Evolutionary conservation across 2,888 invertebrate genomes (phyloP), one percentile per base, ranked within the genome.

Genomic region (Epirrhoe tristata): DNA sequence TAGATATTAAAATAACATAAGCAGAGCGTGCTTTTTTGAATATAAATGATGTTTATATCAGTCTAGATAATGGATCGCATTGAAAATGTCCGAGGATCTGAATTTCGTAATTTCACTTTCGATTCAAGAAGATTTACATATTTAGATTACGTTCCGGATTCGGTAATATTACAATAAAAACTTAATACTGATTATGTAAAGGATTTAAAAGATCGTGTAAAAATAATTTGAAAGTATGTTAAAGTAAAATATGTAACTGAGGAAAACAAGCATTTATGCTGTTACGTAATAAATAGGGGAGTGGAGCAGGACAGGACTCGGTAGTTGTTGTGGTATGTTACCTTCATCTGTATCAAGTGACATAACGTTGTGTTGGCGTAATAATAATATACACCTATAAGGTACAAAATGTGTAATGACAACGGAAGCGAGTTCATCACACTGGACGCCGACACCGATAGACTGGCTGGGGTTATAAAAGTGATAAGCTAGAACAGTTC

Each of bases 381-480:
- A 57, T 71, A 63, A 66, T 64, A 66, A 46, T 7, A 14, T 46
- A 46, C 14, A 67, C 63, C 39, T 39, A 66, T 55, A 65, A 72
- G 64, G 69, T 67, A 58, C 52, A 66, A 69, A 62, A 66, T 58
- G 68, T 71, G 61, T 67, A 68, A 64, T 69, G 68, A 67, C 70
- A 72, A 70, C 85, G 88, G 88, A 87, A 85, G 81, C 74, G 80
- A 81, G 85, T 86, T 86, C 83, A 86, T 83, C 83, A 81, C 71
- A 79, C 81, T 80, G 80, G 78, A 81, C 77, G 75, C 67, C 67
- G 70, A 75, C 82, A 72, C 68, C 71, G 72, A 82, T 55, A 58
- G 46, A 61, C n/a, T n/a, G n/a, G n/a, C 43, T 50, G 32, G 16
- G 64, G 64, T 34, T 64, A 63, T 62, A 56, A 56, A 59, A 56